phyloP scores from a whole-genome alignment of 1,140 invertebrate species.

The Gryon sp. region DNA sequence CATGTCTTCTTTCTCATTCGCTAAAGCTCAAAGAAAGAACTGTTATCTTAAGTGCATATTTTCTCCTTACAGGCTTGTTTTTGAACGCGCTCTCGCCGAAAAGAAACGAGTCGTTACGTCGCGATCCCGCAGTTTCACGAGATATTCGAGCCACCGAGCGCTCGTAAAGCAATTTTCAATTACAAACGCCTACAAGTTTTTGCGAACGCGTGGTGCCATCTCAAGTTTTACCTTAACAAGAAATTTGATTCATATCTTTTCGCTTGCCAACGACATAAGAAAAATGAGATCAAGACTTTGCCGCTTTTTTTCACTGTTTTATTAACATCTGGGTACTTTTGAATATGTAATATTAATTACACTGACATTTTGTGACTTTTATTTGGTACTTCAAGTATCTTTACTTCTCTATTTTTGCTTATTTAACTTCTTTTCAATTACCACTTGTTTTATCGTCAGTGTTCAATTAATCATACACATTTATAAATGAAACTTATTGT shows the following conservation, averaged over 20 bases:
- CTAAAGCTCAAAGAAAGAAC: slow-evolving; percentile 56
- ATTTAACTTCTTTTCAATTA: too few species aligned
- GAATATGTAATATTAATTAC: too few species aligned
- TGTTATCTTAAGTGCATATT: slow-evolving; percentile 61
- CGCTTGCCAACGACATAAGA: not conserved
- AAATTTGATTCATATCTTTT: slow-evolving; percentile 41
- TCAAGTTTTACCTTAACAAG: slow-evolving; percentile 55
- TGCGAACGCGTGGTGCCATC: slow-evolving; percentile 45
- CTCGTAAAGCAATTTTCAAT: slow-evolving; percentile 63
- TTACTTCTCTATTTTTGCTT: too few species aligned
- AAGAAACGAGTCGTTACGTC: slow-evolving; percentile 54
- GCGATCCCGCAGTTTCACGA: slow-evolving; percentile 44
- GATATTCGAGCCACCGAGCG: slow-evolving; percentile 32
- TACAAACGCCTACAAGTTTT: slow-evolving; percentile 62
- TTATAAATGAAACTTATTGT: not conserved
- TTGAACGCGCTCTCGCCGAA: slow-evolving; percentile 47
- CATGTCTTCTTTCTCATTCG: slow-evolving; percentile 34
- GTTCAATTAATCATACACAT: too few species aligned
- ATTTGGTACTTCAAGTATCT: too few species aligned
- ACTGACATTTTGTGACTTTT: too few species aligned
- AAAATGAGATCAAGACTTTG: slow-evolving; percentile 11
- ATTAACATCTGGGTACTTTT: too few species aligned
- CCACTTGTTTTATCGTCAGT: too few species aligned
- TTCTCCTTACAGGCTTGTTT: slow-evolving; percentile 43
- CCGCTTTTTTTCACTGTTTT: too few species aligned